These are phyloP conservation scores for Drosophila merina DNA, from an alignment of 2,888 invertebrate species.

Conservation along the genomic window DNA sequence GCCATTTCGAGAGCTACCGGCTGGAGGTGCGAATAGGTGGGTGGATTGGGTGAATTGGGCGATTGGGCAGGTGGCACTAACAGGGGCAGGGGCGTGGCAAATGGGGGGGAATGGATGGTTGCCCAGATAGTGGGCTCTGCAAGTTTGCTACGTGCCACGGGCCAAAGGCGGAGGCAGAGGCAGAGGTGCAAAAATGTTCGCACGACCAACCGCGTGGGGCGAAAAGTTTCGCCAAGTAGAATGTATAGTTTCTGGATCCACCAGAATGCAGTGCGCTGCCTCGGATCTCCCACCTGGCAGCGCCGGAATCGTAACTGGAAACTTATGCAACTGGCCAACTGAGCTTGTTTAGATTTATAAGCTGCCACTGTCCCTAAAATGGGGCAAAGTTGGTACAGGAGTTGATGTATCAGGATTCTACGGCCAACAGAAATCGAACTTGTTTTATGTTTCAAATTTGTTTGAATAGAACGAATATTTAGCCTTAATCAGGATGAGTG, in stretches of 20 bases:
- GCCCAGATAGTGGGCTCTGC: constrained; percentile 1
- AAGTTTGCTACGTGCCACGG: constrained; percentile 46
- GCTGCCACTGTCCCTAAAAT: constrained; percentile 27
- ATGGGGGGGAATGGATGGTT: constrained; percentile 4
- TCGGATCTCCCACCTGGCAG: constrained; percentile 15
- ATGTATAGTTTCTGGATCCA: constrained; percentile 16
- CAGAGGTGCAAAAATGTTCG: constrained; percentile 40
- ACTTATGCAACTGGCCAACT: constrained; percentile 59
- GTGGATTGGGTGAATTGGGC: constrained; percentile 23
- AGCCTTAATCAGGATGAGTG: background rate
- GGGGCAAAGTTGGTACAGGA: constrained; percentile 17
- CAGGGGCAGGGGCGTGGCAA: constrained; percentile 13
- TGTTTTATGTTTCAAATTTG: background rate
- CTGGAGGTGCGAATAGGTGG: constrained; percentile 19
- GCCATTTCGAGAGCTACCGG: constrained; percentile 53
- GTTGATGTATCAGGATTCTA: constrained; percentile 26
- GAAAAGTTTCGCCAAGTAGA: constrained; percentile 41
- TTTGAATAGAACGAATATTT: background rate
- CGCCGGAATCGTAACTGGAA: constrained; percentile 31
- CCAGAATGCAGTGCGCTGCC: constrained; percentile 29
- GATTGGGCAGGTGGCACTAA: constrained; percentile 18
- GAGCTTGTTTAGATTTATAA: constrained; percentile 58
- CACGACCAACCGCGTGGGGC: constrained; percentile 51
- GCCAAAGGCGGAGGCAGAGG: constrained; percentile 22
- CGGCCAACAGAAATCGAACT: constrained; percentile 15